Conservation (phyloP, 2,113 vertebrate species). For the Leiothrix lutea region DNA sequence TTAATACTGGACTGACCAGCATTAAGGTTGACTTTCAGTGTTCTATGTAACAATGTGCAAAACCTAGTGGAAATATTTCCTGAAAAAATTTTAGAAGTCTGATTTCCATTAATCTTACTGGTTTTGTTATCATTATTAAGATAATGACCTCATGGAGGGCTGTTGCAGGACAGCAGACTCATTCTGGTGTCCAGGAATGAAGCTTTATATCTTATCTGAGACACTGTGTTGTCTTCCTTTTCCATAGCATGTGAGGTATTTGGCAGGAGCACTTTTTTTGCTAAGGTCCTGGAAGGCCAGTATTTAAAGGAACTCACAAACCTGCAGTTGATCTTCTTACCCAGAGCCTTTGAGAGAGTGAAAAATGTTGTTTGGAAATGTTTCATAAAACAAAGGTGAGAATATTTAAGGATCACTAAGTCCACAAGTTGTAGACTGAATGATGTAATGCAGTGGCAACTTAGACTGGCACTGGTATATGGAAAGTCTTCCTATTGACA, state of each 20-base stretch:
- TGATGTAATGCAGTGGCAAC: slow-evolving; percentile 11
- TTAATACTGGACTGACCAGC: not conserved
- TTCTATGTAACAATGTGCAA: not conserved
- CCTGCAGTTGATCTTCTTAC: not conserved
- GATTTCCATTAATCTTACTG: not conserved
- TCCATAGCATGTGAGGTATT: not conserved
- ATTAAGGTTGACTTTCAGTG: not conserved
- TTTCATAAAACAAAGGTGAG: slow-evolving; percentile 22
- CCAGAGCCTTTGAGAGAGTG: not conserved
- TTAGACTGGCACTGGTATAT: not conserved
- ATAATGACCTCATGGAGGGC: not conserved
- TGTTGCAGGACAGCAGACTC: not conserved
- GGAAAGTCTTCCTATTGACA: not conserved
- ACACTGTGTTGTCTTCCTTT: not conserved
- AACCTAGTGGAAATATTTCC: not conserved
- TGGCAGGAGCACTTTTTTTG: not conserved
- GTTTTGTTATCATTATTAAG: not conserved
- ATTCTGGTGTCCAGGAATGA: not conserved
- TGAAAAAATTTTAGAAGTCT: not conserved
- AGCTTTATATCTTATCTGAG: slow-evolving; percentile 8
- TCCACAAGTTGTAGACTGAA: not conserved
- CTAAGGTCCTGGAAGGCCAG: not conserved
- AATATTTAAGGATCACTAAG: not conserved
- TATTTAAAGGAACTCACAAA: not conserved
- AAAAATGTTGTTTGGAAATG: not conserved